Conservation (phyloP, 2,888 invertebrate genomes). For the Trissolcus japonicus region DNA sequence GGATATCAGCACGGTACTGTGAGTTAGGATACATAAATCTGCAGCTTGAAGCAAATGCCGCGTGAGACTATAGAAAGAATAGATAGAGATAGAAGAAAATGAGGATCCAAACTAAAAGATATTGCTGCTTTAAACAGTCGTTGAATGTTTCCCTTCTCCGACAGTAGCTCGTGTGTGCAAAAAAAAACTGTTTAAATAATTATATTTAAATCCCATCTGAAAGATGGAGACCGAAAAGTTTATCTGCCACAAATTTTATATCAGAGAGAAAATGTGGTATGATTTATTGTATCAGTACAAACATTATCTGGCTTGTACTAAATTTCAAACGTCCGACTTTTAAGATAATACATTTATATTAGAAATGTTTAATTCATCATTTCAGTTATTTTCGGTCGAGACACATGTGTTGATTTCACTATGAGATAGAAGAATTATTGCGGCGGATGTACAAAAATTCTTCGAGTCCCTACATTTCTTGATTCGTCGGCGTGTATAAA, state of each 20-base stretch:
- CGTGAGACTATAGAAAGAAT: slow-evolving; percentile 59
- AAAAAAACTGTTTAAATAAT: slow-evolving; percentile 35
- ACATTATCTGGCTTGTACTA: slow-evolving; percentile 36
- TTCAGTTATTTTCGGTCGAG: slow-evolving; percentile 25
- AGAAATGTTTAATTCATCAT: slow-evolving; percentile 43
- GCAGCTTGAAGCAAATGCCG: slow-evolving; percentile 66
- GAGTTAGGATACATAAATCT: slow-evolving; percentile 75
- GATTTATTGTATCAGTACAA: slow-evolving; percentile 45
- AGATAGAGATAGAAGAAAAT: slow-evolving; percentile 51
- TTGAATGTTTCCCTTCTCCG: slow-evolving; percentile 29
- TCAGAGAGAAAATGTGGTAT: slow-evolving; percentile 33
- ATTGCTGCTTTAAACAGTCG: slow-evolving; percentile 47
- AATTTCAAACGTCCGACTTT: slow-evolving; percentile 28
- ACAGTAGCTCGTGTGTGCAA: slow-evolving; percentile 36
- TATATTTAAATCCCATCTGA: not conserved
- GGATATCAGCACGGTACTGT: slow-evolving; percentile 75
- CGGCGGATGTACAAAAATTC: not conserved
- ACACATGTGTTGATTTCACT: slow-evolving; percentile 29
- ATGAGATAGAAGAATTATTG: slow-evolving; percentile 20
- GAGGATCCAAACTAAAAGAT: slow-evolving; percentile 52
- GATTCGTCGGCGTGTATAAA: not conserved
- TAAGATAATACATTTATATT: slow-evolving; percentile 25
- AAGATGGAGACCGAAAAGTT: not conserved
- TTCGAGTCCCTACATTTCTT: no score
- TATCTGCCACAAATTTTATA: slow-evolving; percentile 13